Base-by-base conservation (phyloP, 2,113 vertebrate genomes). In the Albula goreensis region DNA sequence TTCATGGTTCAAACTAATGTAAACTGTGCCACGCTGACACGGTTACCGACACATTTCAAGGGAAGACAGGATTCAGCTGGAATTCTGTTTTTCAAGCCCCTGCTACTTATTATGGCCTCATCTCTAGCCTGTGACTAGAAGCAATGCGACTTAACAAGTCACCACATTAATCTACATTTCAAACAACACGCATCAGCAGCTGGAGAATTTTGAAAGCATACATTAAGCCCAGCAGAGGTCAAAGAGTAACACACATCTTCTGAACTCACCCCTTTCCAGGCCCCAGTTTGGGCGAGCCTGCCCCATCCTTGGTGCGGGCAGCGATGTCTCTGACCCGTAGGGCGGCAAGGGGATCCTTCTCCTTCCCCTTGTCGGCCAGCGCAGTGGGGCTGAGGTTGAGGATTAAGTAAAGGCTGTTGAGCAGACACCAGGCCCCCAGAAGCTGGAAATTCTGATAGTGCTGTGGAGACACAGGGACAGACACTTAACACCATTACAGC, bases 391-490 rank as follows among this genome's bases (percentile, higher is more conserved):
- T 99, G 91, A 99, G 96, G 91, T 99, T 99, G 84, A 99, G 92
- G 93, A 99, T 99, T 93, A 99, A 96, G 96, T 99, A 99, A 86
- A 99, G 94, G 92, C 98, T 99, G 94, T 99, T 99, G 81, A 99
- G 91, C 90, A 99, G 94, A 92, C 98, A 99, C 98, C 98, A 99
- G 87, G 98, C 98, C 10, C 98, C 98, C 12, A 99, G 95, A 88
- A 99, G 94, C 89, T 99, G 98, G 93, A 99, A 99, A 93, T 99
- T 99, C 96, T 99, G 98, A 93, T 97, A 99, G 93, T 99, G 97
- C 98, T 99, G 93, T 89, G 86, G 0, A 63, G 8, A 2, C 0
- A 50, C 0, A 15, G 0, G 81, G 0, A 50, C 0, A 13, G 0
- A 80, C 15, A 19, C 49, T 51, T 15, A 8, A 6, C 56, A 79